Base-by-base conservation (phyloP, 1,140 invertebrate species). In the Gonatopus flavifemur region DNA sequence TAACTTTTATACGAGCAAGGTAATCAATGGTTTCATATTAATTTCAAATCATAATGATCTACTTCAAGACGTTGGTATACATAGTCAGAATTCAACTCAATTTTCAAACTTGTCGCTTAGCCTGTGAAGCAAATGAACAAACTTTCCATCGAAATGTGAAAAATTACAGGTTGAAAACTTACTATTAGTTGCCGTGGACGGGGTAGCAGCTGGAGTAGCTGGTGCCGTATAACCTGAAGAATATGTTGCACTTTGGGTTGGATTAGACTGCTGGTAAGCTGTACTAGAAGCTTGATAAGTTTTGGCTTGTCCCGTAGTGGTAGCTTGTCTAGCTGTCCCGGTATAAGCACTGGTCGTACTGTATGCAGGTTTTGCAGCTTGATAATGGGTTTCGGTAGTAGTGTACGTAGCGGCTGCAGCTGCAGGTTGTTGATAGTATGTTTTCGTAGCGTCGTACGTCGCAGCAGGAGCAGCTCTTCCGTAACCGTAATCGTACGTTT, bases 401-500 rank as follows among this genome's bases (percentile, higher is more conserved):
- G 85, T 83, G 58, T 88, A 87, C 31, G 86, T 85, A 1, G 84
- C 84, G 8, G 86, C 79, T 3, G 86, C 80, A 8, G 84, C 86
- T 62, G 84, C 78, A 63, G 84, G 79, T 63, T 88, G 86, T 61
- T 84, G 84, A 55, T 86, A 86, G 55, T 85, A 86, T 21, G 83
- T 85, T 56, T 86, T 86, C 4, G 79, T 82, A 2, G 84, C 80
- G 66, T 85, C 84, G 72, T 86, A 86, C 3, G 81, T 77, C 3
- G 82, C 76, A 56, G 83, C 79, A 37, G 81, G 81, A 24, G 82
- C 79, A 42, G 81, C 72, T 36, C 84, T 74, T 42, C 85, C 84
- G 77, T 88, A 87, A 30, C 86, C 86, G 77, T 87, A 88, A 52
- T 85, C 83, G 76, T 85, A 84, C 5, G 83, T 81, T 31, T 81